Conservation (phyloP, 2,888 invertebrate species). For the Digitonthophagus gazella region DNA sequence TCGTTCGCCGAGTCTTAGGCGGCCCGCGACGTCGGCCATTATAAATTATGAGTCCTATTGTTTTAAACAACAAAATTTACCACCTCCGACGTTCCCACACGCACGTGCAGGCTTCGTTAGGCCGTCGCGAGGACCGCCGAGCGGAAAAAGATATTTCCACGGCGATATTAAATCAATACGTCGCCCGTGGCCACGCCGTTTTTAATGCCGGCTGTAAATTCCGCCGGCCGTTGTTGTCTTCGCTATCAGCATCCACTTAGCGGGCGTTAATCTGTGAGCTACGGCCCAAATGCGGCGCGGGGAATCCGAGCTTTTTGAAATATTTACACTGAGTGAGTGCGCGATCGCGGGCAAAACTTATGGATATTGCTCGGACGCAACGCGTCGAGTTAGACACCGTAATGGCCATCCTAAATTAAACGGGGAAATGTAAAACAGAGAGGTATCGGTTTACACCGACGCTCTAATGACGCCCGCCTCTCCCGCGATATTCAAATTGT, state of each 20-base stretch:
- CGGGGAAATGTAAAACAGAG: neutral
- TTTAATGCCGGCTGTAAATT: conserved; percentile 24
- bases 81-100: conserved; percentile 33
- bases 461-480: neutral
- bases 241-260: conserved; percentile 12
- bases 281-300: conserved; percentile 6
- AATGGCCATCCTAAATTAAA: conserved; percentile 11
- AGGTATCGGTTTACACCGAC: neutral
- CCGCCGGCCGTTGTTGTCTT: conserved; percentile 2
- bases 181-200: conserved; percentile 26
- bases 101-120: conserved; percentile 20
- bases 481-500: neutral
- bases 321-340: neutral
- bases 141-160: conserved; percentile 24
- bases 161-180: conserved; percentile 28
- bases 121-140: conserved; percentile 16
- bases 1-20: conserved; percentile 5
- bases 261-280: conserved; percentile 2
- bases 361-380: conserved; percentile 7
- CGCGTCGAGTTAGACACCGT: conserved; percentile 7
- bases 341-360: conserved; percentile 13
- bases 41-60: conserved; percentile 33
- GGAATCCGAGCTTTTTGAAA: conserved; percentile 7
- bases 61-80: conserved; percentile 33
- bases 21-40: conserved; percentile 26